phyloP scores from a whole-genome alignment of 2,797 vertebrate species.

The Coregonus ussuriensis region DNA sequence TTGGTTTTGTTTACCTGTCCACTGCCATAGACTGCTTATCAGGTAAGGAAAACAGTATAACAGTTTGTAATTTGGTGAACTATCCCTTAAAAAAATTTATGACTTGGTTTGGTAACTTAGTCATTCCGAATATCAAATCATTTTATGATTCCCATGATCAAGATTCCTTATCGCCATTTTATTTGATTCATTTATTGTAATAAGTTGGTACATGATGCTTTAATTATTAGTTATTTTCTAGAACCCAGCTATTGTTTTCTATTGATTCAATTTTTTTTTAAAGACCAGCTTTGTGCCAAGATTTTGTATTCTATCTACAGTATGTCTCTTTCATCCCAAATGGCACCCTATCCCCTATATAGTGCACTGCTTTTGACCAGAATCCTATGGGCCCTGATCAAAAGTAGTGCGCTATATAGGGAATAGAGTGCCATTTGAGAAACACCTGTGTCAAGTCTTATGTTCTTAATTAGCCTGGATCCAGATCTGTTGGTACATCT shows the following conservation, averaged over 20 bases:
- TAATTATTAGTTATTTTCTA: no score
- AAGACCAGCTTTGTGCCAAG: conserved; percentile 39
- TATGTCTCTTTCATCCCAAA: conserved; percentile 24
- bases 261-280: no score
- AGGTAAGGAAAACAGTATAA: no score
- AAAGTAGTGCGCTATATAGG: not conserved
- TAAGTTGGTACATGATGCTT: no score
- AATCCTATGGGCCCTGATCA: not conserved
- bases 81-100: no score
- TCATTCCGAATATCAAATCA: no score
- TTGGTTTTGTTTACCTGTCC: not conserved
- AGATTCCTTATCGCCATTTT: no score
- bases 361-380: not conserved
- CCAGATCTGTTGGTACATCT: not conserved
- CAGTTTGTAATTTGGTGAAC: no score
- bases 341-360: conserved; percentile 34
- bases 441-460: not conserved
- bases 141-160: no score
- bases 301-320: conserved; percentile 21
- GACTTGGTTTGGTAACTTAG: no score
- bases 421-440: not conserved
- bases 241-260: no score
- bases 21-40: not conserved
- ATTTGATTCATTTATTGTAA: no score
- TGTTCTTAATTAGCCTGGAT: not conserved